A percentile compares a stretch with the other conserved stretches of the same genome.
Conservation (phyloP, 2,797 vertebrate species). For the Tamandua tetradactyla region DNA sequence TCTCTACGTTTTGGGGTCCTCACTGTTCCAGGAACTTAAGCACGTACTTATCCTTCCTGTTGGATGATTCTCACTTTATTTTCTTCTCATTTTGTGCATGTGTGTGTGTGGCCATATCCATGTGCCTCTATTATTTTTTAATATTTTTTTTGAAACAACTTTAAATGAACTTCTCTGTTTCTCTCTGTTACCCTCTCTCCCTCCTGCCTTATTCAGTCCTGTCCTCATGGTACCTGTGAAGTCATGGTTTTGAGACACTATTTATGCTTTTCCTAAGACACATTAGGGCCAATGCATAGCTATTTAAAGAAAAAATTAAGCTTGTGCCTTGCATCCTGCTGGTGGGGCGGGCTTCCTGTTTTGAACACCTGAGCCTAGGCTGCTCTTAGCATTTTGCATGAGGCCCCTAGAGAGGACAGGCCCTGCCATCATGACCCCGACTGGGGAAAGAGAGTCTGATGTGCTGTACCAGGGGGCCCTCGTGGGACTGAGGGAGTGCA, state of each 20-base stretch:
- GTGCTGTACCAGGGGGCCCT: not conserved
- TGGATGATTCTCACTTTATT: no score
- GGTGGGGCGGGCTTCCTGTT: accelerated
- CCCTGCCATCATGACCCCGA: not conserved
- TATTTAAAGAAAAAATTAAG: no score
- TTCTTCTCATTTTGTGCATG: no score
- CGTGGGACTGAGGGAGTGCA: no score
- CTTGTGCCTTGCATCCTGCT: accelerated
- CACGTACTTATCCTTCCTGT: accelerated
- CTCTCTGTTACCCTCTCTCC: no score
- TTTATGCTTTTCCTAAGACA: not conserved
- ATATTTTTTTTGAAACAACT: not conserved
- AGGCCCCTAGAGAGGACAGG: not conserved
- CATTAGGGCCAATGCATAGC: not conserved
- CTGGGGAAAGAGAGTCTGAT: not conserved
- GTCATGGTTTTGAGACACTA: not conserved
- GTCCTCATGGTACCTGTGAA: not conserved
- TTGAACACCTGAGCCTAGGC: no score
- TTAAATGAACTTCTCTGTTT: not conserved
- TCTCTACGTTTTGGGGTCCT: not conserved
- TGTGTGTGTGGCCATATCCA: accelerated
- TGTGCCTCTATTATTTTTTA: not conserved
- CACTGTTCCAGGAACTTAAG: not conserved
- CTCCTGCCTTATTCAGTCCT: no score
- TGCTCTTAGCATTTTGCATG: not conserved